Evolutionary conservation across 1,140 invertebrate genomes (phyloP).

Genomic region (Calliopsis andreniformis): DNA sequence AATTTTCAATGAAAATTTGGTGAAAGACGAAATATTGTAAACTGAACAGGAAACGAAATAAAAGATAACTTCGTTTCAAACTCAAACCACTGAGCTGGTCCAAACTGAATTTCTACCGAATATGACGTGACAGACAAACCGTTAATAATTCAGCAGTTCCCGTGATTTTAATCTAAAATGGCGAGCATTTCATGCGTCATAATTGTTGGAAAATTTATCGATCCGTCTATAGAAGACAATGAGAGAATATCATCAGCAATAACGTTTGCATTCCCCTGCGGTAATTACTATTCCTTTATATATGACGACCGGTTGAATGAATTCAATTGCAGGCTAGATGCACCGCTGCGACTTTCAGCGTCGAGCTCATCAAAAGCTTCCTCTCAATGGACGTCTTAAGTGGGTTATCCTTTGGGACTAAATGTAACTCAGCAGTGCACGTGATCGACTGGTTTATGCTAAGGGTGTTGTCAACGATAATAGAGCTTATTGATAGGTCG

Average conservation of each 20-base stretch:
- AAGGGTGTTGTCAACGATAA: neutral
- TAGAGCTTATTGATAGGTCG: neutral
- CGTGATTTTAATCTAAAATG: neutral
- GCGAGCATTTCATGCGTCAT: neutral
- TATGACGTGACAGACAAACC: too few species aligned
- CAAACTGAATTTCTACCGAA: too few species aligned
- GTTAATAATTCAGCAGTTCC: too few species aligned
- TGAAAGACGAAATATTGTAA: too few species aligned
- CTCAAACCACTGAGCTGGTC: too few species aligned
- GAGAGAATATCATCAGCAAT: neutral
- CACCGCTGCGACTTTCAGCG: neutral
- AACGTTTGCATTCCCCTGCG: neutral
- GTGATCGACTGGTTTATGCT: neutral
- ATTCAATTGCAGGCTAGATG: slow-evolving; percentile 6
- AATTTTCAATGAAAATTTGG: too few species aligned
- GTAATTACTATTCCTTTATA: slow-evolving; percentile 13
- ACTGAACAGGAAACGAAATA: too few species aligned
- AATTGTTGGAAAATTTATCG: neutral
- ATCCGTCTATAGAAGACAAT: neutral
- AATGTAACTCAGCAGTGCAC: neutral
- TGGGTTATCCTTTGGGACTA: neutral
- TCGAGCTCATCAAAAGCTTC: neutral
- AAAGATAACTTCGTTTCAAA: too few species aligned
- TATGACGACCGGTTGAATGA: neutral
- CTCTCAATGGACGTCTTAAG: slow-evolving; percentile 18